Conservation (phyloP, 2,888 invertebrate species). For the Autographa gamma region DNA sequence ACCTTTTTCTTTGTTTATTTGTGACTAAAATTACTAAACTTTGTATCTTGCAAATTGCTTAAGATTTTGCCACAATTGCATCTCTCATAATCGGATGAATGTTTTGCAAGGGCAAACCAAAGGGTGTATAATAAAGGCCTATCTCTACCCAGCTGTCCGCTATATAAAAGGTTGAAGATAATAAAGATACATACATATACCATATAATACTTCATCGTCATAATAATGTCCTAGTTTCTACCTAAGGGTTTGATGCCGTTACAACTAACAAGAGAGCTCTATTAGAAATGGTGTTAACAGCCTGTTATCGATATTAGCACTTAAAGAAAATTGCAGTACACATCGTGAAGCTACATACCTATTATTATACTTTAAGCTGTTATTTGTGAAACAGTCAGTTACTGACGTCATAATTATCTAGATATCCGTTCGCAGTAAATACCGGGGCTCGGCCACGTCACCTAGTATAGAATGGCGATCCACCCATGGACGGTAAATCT, state of each 20-base stretch:
- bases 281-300: conserved; percentile 2
- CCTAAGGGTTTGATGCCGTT: not conserved
- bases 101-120: too few species aligned
- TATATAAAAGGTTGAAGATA: too few species aligned
- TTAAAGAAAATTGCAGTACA: not conserved
- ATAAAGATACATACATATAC: too few species aligned
- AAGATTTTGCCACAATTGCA: too few species aligned
- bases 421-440: conserved; percentile 14
- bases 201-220: not conserved
- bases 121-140: too few species aligned
- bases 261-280: not conserved
- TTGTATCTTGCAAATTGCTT: too few species aligned
- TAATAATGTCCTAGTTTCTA: not conserved
- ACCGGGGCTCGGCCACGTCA: not conserved
- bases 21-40: too few species aligned
- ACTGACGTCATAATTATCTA: conserved; percentile 11
- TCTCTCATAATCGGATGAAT: too few species aligned
- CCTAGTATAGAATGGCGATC: conserved; percentile 1
- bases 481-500: conserved; percentile 24
- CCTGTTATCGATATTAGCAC: conserved; percentile 6
- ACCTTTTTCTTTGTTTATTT: too few species aligned
- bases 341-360: not conserved
- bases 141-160: too few species aligned
- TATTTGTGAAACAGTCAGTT: not conserved
- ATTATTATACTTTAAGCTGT: not conserved